These are phyloP conservation scores for Papilio gigon DNA, from an alignment of 2,888 invertebrate genomes.

Conservation along the genomic window DNA sequence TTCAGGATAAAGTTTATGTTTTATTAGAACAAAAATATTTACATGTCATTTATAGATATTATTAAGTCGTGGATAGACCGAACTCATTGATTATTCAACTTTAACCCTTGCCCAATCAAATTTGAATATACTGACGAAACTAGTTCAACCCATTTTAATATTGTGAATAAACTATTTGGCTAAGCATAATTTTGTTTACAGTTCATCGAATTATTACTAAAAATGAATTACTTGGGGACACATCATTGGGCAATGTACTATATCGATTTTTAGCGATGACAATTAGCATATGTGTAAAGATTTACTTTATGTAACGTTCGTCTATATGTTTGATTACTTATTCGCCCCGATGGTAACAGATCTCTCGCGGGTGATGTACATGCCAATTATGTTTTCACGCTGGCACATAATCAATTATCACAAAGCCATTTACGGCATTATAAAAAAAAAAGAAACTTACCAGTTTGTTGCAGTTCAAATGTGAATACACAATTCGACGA, in stretches of 20 bases:
- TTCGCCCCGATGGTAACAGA: constrained; percentile 21
- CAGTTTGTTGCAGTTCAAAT: constrained; percentile 4
- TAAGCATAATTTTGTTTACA: constrained; percentile 20
- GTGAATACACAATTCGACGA: constrained; percentile 4
- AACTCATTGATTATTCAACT: constrained; percentile 53
- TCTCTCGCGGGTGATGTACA: constrained; percentile 26
- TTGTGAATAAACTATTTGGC: constrained; percentile 31
- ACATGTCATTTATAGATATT: constrained; percentile 14
- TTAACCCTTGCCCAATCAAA: constrained; percentile 48
- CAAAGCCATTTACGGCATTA: constrained; percentile 36
- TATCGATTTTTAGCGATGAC: constrained; percentile 19
- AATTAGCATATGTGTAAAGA: constrained; percentile 1
- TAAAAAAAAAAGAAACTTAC: constrained; percentile 30
- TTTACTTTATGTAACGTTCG: background rate
- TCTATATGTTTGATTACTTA: constrained; percentile 5
- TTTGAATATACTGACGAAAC: constrained; percentile 44
- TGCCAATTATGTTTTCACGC: constrained; percentile 41
- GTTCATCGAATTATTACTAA: background rate
- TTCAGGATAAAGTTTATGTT: constrained; percentile 49
- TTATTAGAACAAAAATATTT: constrained; percentile 24
- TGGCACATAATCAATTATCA: constrained; percentile 39
- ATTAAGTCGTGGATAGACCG: constrained; percentile 40
- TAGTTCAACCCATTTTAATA: constrained; percentile 37
- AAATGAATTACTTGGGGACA: constrained; percentile 6
- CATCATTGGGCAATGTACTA: constrained; percentile 12